Conservation (phyloP, 2,113 vertebrate genomes). For the Willisornis vidua region DNA sequence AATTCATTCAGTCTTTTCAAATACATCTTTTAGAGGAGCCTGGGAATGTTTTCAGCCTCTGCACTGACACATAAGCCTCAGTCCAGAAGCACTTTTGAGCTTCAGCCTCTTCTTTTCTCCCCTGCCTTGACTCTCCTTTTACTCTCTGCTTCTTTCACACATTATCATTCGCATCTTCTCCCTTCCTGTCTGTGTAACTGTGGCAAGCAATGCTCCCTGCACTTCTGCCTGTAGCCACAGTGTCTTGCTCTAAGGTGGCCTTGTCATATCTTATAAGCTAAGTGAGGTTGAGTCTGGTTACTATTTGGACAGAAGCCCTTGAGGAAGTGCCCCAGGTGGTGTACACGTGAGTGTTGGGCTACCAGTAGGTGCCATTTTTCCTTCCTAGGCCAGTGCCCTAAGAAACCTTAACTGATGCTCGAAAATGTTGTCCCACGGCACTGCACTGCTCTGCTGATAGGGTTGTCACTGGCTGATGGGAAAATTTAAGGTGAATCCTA, state of each 20-base stretch:
- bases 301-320: neutral
- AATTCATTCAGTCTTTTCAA: constrained; percentile 37
- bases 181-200: neutral
- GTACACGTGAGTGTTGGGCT: neutral
- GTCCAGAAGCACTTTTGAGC: neutral
- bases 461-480: neutral
- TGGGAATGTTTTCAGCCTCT: neutral
- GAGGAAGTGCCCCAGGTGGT: neutral
- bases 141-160: neutral
- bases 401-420: neutral
- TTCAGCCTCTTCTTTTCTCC: neutral
- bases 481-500: neutral
- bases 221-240: neutral
- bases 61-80: neutral
- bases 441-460: neutral
- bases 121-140: neutral
- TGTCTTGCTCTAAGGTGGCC: neutral
- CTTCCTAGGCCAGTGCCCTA: neutral
- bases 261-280: neutral
- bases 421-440: neutral
- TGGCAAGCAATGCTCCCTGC: neutral
- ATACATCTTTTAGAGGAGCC: neutral
- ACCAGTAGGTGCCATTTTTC: neutral
- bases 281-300: neutral
- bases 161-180: neutral